Evolutionary conservation across 2,797 vertebrate genomes (phyloP).

Genomic region (Toxotes lorentzi): DNA sequence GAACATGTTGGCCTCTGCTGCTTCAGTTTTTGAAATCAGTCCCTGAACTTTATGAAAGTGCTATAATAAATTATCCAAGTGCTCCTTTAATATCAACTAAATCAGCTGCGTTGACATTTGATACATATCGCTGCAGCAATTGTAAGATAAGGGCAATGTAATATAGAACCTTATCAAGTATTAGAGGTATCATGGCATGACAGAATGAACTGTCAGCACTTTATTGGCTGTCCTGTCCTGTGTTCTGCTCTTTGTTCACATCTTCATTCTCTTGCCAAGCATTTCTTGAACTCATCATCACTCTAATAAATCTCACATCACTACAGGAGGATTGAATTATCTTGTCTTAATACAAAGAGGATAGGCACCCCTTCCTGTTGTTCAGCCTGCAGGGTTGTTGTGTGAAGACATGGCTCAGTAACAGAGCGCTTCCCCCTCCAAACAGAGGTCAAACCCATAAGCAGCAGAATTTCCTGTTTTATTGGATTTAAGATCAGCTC

Average conservation of each 20-base stretch:
- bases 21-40: background rate
- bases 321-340: background rate
- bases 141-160: background rate
- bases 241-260: background rate
- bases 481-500: background rate
- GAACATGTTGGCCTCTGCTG: too few species aligned
- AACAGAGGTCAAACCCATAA: background rate
- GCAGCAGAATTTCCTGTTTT: conserved; percentile 2
- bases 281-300: background rate
- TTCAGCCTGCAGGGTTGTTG: too few species aligned
- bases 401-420: too few species aligned
- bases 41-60: conserved; percentile 5
- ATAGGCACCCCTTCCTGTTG: background rate
- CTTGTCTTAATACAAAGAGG: background rate
- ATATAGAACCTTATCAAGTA: conserved; percentile 4
- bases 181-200: background rate
- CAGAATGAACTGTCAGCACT: background rate
- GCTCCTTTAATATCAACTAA: conserved; percentile 4
- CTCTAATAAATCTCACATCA: background rate
- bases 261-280: background rate
- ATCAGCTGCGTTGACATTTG: conserved; percentile 15
- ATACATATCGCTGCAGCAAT: background rate
- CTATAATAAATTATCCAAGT: background rate
- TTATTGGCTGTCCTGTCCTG: background rate
- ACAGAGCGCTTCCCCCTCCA: background rate